Evolutionary conservation across 2,888 invertebrate species (phyloP).

Genomic region (Tetropium fuscum): DNA sequence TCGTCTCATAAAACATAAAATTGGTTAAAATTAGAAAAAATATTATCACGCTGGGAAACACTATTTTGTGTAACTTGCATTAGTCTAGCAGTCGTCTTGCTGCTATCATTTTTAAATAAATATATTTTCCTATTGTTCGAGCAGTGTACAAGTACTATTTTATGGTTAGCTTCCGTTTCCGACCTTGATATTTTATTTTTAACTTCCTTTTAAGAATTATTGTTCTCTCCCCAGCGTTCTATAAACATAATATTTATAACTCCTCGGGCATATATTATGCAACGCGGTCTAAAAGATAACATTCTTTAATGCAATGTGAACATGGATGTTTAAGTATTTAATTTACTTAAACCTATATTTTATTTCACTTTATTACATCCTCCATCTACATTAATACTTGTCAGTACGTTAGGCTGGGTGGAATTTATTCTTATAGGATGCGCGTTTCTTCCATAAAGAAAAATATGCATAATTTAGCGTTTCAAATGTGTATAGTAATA

Average conservation of each 20-base stretch:
- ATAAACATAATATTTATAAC: slow-evolving; percentile 20
- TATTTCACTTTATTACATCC: slow-evolving; percentile 17
- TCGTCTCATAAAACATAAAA: too few species aligned
- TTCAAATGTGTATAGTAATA: too few species aligned
- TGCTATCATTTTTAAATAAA: slow-evolving; percentile 31
- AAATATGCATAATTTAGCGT: too few species aligned
- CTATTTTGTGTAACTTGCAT: too few species aligned
- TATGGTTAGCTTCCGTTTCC: slow-evolving; percentile 40
- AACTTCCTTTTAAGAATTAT: slow-evolving; percentile 33
- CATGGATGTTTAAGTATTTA: slow-evolving; percentile 10
- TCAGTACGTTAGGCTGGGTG: background rate
- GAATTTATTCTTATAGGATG: background rate
- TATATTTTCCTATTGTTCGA: slow-evolving; percentile 29
- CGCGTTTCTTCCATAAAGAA: too few species aligned
- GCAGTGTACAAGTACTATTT: slow-evolving; percentile 29
- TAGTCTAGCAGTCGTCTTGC: too few species aligned
- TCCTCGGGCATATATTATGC: background rate
- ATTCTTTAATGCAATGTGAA: slow-evolving; percentile 10
- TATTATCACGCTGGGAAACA: too few species aligned
- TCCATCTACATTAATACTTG: background rate
- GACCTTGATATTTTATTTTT: slow-evolving; percentile 39
- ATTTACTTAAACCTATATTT: slow-evolving; percentile 15
- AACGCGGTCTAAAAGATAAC: background rate
- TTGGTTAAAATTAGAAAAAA: too few species aligned
- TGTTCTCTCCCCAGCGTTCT: slow-evolving; percentile 7